Conservation (phyloP, 2,797 vertebrate genomes). For the Pelochelys cantorii region DNA sequence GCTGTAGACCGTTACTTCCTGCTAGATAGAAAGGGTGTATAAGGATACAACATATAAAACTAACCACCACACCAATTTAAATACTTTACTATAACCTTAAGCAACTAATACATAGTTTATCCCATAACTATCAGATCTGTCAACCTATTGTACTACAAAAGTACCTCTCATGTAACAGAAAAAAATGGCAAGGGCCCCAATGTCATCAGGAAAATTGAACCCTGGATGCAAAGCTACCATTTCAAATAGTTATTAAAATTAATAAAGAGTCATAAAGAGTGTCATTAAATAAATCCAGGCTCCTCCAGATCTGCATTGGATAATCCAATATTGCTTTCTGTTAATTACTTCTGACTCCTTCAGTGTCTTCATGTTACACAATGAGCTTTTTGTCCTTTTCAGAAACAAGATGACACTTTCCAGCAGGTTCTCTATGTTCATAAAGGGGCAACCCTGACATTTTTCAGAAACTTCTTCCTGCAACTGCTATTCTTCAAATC, state of each 20-base stretch:
- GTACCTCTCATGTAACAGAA: background rate
- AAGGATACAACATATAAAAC: too few relatives aligned
- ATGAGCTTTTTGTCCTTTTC: background rate
- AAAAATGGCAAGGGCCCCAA: background rate
- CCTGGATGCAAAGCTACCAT: background rate
- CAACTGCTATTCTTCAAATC: background rate
- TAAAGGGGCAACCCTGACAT: background rate
- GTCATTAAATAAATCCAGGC: background rate
- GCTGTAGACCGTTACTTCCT: too few relatives aligned
- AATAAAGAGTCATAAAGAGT: background rate
- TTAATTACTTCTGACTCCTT: background rate
- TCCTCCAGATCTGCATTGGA: background rate
- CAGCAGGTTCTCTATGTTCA: background rate
- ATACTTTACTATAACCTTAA: too few relatives aligned
- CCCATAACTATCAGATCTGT: too few relatives aligned
- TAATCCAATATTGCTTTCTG: background rate
- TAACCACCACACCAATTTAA: too few relatives aligned
- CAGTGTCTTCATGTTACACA: background rate
- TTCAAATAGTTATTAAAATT: constrained; percentile 12
- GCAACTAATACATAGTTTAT: too few relatives aligned
- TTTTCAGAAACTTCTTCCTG: background rate
- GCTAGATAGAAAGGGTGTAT: too few relatives aligned
- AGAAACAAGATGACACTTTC: background rate
- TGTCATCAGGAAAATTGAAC: background rate
- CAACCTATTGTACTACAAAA: background rate